These are phyloP conservation scores for Cephus runcator DNA, from an alignment of 2,888 invertebrate genomes.

Conservation along the genomic window DNA sequence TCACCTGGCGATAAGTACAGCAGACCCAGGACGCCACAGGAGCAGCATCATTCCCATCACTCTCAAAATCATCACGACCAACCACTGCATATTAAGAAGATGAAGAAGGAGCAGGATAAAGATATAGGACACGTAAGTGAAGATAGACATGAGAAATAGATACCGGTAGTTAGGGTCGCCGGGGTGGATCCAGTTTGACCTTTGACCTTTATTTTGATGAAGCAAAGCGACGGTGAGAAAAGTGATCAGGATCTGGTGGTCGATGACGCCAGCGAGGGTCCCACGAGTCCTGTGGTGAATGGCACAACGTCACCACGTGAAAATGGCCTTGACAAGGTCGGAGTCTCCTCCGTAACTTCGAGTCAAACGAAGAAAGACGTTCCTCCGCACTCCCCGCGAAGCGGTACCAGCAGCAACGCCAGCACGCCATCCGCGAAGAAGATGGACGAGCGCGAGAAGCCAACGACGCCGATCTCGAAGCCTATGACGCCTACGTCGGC, in stretches of 20 bases:
- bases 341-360: constrained; percentile 49
- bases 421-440: constrained; percentile 89
- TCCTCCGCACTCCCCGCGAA: constrained; percentile 69
- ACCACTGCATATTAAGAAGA: constrained; percentile 69
- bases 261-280: constrained; percentile 93
- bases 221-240: constrained; percentile 83
- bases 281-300: constrained; percentile 82
- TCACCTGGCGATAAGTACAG: constrained; percentile 86
- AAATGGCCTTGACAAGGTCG: constrained; percentile 84
- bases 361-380: constrained; percentile 60
- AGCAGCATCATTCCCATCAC: constrained; percentile 72
- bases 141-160: background rate
- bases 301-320: constrained; percentile 88
- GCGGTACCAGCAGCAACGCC: constrained; percentile 89
- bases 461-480: constrained; percentile 90
- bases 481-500: constrained; percentile 85
- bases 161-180: background rate
- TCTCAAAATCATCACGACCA: constrained; percentile 62
- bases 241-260: constrained; percentile 94
- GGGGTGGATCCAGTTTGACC: background rate
- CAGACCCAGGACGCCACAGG: constrained; percentile 80
- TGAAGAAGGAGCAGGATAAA: constrained; percentile 84
- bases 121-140: constrained; percentile 81
- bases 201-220: background rate
- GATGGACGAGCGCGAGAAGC: constrained; percentile 81